Evolutionary conservation across 2,113 vertebrate genomes (phyloP).

Genomic region (Asarcornis scutulata): DNA sequence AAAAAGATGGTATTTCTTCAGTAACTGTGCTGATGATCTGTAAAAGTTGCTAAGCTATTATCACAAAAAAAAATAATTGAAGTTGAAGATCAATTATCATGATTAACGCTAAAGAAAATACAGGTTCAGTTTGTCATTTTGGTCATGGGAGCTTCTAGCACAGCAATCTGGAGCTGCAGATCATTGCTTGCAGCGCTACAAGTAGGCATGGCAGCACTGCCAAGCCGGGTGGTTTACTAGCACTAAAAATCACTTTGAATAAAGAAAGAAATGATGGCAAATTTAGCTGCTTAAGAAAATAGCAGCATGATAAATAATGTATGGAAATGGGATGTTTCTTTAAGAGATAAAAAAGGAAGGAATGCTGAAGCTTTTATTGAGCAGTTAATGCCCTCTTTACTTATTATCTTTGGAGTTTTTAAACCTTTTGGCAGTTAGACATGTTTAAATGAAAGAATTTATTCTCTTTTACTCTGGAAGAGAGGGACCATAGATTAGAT

Average conservation of each 20-base stretch:
- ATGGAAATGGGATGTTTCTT: slow-evolving; percentile 29
- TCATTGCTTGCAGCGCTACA: background rate
- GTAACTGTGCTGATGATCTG: background rate
- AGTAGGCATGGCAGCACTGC: background rate
- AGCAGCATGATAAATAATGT: background rate
- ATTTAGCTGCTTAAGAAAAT: background rate
- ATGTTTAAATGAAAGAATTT: slow-evolving; percentile 1
- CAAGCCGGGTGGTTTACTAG: background rate
- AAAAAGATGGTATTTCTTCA: background rate
- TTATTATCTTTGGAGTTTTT: background rate
- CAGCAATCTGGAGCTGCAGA: background rate
- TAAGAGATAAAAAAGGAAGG: background rate
- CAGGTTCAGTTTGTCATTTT: background rate
- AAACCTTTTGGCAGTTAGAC: background rate
- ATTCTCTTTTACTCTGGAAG: background rate
- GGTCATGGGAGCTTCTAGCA: background rate
- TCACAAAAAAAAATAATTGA: background rate
- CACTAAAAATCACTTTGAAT: slow-evolving; percentile 18
- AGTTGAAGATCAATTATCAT: background rate
- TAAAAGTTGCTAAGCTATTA: background rate
- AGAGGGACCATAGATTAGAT: background rate
- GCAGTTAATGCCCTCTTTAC: background rate
- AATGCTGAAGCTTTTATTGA: slow-evolving; percentile 15
- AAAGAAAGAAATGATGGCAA: background rate
- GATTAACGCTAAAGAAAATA: background rate